Percentiles rank a stretch among this genome's conserved stretches.
Conservation (phyloP, 1,140 invertebrate species). For the Hycleus cichorii region DNA sequence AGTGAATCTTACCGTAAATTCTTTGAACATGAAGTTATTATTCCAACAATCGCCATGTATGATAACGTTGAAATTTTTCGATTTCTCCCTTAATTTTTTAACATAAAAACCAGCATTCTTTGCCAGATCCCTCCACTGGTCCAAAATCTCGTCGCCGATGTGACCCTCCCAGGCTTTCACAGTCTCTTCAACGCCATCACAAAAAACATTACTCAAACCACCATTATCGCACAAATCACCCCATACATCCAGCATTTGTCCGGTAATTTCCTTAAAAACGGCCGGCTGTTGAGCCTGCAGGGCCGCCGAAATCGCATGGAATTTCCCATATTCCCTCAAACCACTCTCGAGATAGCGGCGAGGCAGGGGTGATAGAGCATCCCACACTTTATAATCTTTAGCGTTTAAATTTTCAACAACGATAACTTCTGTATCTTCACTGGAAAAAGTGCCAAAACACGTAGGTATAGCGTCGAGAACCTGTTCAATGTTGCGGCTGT, state of each 20-base stretch:
- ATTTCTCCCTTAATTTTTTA: slow-evolving; percentile 45
- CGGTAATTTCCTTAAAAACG: slow-evolving; percentile 14
- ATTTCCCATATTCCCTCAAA: slow-evolving; percentile 43
- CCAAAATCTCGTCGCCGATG: slow-evolving; percentile 1
- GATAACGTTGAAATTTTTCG: slow-evolving; percentile 2
- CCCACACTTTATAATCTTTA: slow-evolving; percentile 41
- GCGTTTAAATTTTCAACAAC: slow-evolving; percentile 47
- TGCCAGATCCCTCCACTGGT: neutral
- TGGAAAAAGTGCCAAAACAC: slow-evolving; percentile 36
- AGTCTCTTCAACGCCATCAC: neutral
- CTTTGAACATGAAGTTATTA: slow-evolving; percentile 29
- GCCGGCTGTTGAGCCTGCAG: slow-evolving; percentile 39
- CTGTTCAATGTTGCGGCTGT: slow-evolving; percentile 11
- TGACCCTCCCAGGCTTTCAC: slow-evolving; percentile 15
- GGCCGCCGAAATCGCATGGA: slow-evolving; percentile 47
- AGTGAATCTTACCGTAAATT: slow-evolving; percentile 16
- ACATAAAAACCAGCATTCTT: slow-evolving; percentile 1
- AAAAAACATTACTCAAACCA: neutral
- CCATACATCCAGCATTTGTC: neutral
- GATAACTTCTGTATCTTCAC: slow-evolving; percentile 43
- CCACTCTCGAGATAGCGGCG: slow-evolving; percentile 39
- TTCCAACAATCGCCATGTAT: slow-evolving; percentile 28
- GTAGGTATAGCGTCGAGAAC: slow-evolving; percentile 35
- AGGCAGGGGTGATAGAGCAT: slow-evolving; percentile 40
- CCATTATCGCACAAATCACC: too few species aligned